Base-by-base conservation (phyloP, 2,113 vertebrate species). In the Triplophysa dalaica region DNA sequence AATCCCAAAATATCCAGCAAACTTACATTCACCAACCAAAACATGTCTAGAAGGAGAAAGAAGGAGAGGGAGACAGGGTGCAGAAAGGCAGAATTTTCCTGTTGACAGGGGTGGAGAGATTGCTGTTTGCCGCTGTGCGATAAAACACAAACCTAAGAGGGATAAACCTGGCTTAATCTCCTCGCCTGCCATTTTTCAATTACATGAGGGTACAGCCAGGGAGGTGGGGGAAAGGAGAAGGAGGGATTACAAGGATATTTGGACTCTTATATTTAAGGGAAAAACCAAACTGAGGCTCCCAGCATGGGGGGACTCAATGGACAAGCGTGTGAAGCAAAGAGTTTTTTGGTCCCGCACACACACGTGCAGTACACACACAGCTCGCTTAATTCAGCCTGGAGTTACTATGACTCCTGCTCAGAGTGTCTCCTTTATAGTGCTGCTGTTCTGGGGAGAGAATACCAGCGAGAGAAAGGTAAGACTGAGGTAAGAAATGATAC, bases 131-230 rank as follows among this genome's bases (percentile, higher is more conserved):
- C 72, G 65, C 70, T 33, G 29, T 19, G 48, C 14, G 60, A 82
- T 84, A 69, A 79, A 79, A 81, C 79, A 76, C 73, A 81, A 73
- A 82, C 72, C 81, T 85, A 77, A 56, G 81, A 74, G 52, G 77
- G 78, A 73, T 82, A 85, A 85, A 63, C 78, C 63, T 52, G 1
- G 21, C 62, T 78, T 80, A 80, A 85, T 82, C 84, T 85, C 78
- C 78, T 70, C 72, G 52, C 60, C 80, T 82, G 80, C 80, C 80
- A 85, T 85, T 85, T 85, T 79, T 85, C 80, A 82, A 85, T 85
- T 85, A 82, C 80, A 77, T 60, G 70, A 75, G 48, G 83, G 29
- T 65, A 50, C 75, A 81, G 68, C 62, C 65, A 79, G 38, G 77
- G 63, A 74, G 81, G 81, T 56, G 43, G 50, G 48, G 62, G 24